A percentile compares a stretch with the other conserved stretches of the same genome.
These are phyloP conservation scores for Rhyacophila brunnea DNA, from an alignment of 1,140 invertebrate genomes.

Conservation along the genomic window DNA sequence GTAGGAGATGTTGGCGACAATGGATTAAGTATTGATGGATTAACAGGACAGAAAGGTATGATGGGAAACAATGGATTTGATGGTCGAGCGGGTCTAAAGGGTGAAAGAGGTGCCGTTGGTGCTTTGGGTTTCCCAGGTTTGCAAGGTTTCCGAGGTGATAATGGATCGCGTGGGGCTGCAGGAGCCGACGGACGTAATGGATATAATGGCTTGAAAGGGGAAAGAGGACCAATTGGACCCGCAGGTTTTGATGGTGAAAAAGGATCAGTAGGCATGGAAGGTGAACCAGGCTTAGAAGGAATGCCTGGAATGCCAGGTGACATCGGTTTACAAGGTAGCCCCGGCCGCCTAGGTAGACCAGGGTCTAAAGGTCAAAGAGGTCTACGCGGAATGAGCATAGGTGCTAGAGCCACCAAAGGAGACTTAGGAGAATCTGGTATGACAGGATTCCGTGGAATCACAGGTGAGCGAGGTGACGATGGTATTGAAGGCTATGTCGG, in stretches of 20 bases:
- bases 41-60: slow-evolving; percentile 32
- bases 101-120: slow-evolving; percentile 58
- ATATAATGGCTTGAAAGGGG: slow-evolving; percentile 47
- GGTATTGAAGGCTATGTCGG: slow-evolving; percentile 49
- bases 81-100: slow-evolving; percentile 53
- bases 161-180: slow-evolving; percentile 43
- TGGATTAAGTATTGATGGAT: slow-evolving; percentile 45
- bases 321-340: slow-evolving; percentile 43
- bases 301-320: slow-evolving; percentile 50
- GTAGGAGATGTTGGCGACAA: slow-evolving; percentile 38
- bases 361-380: slow-evolving; percentile 66
- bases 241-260: slow-evolving; percentile 47
- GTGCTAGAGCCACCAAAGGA: slow-evolving; percentile 57
- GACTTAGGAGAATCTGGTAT: slow-evolving; percentile 33
- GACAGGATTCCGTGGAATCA: slow-evolving; percentile 47
- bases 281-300: slow-evolving; percentile 60
- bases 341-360: slow-evolving; percentile 47
- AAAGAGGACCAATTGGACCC: slow-evolving; percentile 45
- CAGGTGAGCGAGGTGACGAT: slow-evolving; percentile 39
- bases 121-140: slow-evolving; percentile 48
- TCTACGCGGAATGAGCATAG: slow-evolving; percentile 58
- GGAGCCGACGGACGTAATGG: slow-evolving; percentile 48
- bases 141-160: slow-evolving; percentile 44
- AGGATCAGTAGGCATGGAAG: slow-evolving; percentile 62
- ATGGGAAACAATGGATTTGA: slow-evolving; percentile 38